Conservation (phyloP, 2,797 vertebrate species). For the Phyllotis vaccarum region DNA sequence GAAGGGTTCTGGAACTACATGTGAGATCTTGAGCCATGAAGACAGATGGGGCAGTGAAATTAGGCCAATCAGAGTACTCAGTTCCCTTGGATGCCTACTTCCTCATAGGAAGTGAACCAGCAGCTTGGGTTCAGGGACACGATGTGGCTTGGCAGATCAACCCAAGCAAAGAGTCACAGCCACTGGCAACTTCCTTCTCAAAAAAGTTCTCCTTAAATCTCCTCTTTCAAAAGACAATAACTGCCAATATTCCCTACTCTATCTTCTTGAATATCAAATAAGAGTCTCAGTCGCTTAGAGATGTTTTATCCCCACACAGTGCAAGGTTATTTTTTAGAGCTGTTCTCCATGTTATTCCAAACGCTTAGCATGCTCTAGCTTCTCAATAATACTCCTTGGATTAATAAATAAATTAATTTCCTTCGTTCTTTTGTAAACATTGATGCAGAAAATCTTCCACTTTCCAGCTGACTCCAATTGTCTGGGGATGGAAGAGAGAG, state of each 20-base stretch:
- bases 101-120: not conserved
- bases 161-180: constrained; percentile 44
- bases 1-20: constrained; percentile 62
- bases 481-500: not conserved
- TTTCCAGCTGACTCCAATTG: not conserved
- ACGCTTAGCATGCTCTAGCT: not conserved
- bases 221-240: constrained; percentile 10
- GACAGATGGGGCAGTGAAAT: constrained; percentile 72
- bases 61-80: constrained; percentile 56
- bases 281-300: not conserved
- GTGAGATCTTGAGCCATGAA: constrained; percentile 59
- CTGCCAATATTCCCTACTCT: not conserved
- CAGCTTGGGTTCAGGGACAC: not conserved
- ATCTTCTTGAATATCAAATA: not conserved
- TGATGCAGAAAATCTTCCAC: not conserved
- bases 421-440: not conserved
- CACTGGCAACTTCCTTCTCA: constrained; percentile 28
- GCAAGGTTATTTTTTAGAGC: not conserved
- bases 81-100: constrained; percentile 37
- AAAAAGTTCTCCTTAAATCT: not conserved
- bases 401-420: not conserved
- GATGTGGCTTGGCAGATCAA: constrained; percentile 14
- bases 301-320: not conserved
- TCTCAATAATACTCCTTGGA: not conserved
- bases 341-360: not conserved